phyloP scores from a whole-genome alignment of 1,140 invertebrate species.

The Lepeophtheirus salmonis region DNA sequence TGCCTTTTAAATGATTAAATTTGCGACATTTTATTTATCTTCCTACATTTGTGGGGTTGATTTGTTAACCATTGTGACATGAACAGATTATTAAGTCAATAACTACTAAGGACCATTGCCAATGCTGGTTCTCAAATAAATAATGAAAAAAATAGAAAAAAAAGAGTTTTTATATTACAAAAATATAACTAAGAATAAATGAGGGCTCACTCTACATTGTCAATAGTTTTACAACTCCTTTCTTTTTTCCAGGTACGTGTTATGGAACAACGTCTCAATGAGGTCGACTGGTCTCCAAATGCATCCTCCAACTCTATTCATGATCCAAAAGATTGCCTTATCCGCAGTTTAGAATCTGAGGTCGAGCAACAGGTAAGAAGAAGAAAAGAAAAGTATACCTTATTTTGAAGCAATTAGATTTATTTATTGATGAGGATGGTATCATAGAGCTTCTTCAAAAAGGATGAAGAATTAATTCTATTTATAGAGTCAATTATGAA shows the following conservation, averaged over 20 bases:
- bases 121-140: too few relatives aligned
- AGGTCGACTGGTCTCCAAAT: slow-evolving; percentile 12
- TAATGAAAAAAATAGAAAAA: too few relatives aligned
- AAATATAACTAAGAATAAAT: too few relatives aligned
- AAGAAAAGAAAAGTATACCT: not conserved
- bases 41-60: too few relatives aligned
- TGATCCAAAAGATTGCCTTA: not conserved
- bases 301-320: not conserved
- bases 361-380: not conserved
- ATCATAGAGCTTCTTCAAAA: not conserved
- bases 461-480: not conserved
- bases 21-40: too few relatives aligned
- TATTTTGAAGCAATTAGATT: not conserved
- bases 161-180: too few relatives aligned
- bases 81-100: too few relatives aligned
- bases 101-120: too few relatives aligned
- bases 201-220: too few relatives aligned
- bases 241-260: slow-evolving; percentile 8
- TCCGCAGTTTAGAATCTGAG: not conserved
- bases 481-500: too few relatives aligned
- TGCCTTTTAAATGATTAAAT: too few relatives aligned
- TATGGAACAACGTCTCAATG: slow-evolving; percentile 16
- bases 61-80: too few relatives aligned
- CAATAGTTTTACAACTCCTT: not conserved
- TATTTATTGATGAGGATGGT: not conserved